A percentile compares a stretch with the other conserved stretches of the same genome.
These are phyloP conservation scores for Drosophila teissieri DNA, from an alignment of 1,140 invertebrate species.

Conservation along the genomic window DNA sequence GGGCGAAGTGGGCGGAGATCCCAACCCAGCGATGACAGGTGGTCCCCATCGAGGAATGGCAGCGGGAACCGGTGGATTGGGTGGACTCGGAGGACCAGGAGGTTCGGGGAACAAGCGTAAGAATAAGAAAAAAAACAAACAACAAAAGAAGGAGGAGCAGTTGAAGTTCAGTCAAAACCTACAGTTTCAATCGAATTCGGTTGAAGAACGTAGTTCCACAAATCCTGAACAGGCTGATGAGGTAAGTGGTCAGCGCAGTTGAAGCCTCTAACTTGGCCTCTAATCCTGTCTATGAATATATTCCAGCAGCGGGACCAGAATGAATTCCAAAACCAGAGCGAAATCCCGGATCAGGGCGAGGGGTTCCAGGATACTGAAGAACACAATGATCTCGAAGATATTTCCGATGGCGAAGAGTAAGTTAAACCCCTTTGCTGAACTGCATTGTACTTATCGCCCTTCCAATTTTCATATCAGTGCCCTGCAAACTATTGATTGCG, in stretches of 20 bases:
- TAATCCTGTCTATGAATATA: background rate
- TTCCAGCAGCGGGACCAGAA: background rate
- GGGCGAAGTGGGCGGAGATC: background rate
- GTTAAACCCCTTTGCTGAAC: slow-evolving; percentile 12
- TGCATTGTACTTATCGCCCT: too few relatives aligned
- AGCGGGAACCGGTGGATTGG: slow-evolving; percentile 2
- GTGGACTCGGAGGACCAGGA: background rate
- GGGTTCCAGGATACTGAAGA: background rate
- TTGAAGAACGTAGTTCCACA: background rate
- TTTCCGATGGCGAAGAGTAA: slow-evolving; percentile 81
- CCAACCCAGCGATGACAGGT: slow-evolving; percentile 1
- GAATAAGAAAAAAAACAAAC: slow-evolving; percentile 51
- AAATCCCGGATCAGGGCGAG: background rate
- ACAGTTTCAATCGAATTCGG: slow-evolving; percentile 6
- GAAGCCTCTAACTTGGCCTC: too few relatives aligned
- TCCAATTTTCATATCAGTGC: slow-evolving; percentile 14
- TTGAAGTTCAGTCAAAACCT: slow-evolving; percentile 29
- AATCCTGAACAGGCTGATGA: slow-evolving; percentile 8
- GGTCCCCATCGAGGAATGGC: background rate
- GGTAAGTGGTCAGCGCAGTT: slow-evolving; percentile 18
- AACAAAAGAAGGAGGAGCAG: slow-evolving; percentile 25
- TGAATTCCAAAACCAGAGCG: too few relatives aligned
- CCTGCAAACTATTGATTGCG: background rate
- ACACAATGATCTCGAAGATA: slow-evolving; percentile 69
- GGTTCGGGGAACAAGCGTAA: slow-evolving; percentile 36